phyloP scores from a whole-genome alignment of 1,140 invertebrate genomes.

The Bombus huntii region DNA sequence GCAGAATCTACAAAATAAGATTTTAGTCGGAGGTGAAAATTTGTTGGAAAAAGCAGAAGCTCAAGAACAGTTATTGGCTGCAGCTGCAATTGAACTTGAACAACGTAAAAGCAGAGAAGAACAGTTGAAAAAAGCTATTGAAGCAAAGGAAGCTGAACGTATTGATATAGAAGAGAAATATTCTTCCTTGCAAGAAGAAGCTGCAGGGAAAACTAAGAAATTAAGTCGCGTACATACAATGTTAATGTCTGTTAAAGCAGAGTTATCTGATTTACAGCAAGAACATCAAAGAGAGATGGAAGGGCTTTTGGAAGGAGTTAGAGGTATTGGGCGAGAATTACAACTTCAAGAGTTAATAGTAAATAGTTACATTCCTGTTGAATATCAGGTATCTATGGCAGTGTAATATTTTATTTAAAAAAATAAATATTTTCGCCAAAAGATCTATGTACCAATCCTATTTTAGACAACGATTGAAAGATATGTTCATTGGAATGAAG shows the following conservation, averaged over 20 bases:
- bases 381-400: conserved; percentile 87
- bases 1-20: conserved; percentile 95
- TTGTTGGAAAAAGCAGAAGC: conserved; percentile 98
- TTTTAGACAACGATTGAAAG: conserved; percentile 93
- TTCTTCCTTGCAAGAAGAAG: conserved; percentile 96
- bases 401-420: background rate
- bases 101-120: conserved; percentile 91
- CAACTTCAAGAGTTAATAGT: conserved; percentile 93
- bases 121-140: conserved; percentile 90
- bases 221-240: conserved; percentile 93
- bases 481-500: conserved; percentile 98
- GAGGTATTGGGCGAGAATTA: conserved; percentile 94
- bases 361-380: conserved; percentile 95
- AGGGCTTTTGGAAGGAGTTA: conserved; percentile 95
- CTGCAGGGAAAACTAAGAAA: conserved; percentile 95
- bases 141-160: conserved; percentile 95
- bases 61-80: conserved; percentile 95
- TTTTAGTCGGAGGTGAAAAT: conserved; percentile 99
- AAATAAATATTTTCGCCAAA: background rate
- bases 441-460: background rate
- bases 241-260: conserved; percentile 91
- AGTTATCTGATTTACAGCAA: conserved; percentile 93
- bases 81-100: conserved; percentile 95
- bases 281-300: conserved; percentile 99
- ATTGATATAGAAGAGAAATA: conserved; percentile 98